A percentile compares a stretch with the other conserved stretches of the same genome.
Conservation (phyloP, 2,113 vertebrate genomes). For the Harpagus bidentatus region DNA sequence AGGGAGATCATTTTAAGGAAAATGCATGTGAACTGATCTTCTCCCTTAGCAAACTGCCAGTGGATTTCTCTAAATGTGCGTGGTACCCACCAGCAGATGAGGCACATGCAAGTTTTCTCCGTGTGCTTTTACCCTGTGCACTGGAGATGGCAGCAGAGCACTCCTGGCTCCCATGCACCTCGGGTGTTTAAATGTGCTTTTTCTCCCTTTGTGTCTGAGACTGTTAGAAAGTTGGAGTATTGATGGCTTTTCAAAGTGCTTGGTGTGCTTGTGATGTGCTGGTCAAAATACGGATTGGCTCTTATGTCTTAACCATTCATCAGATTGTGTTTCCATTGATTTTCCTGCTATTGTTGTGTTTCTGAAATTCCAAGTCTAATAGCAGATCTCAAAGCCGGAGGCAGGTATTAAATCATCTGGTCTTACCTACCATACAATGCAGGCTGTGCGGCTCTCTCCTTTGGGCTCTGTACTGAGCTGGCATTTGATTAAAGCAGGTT, state of each 20-base stretch:
- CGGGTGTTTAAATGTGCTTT: not conserved
- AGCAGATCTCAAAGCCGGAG: not conserved
- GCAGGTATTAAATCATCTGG: not conserved
- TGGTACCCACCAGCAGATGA: not conserved
- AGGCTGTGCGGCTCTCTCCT: not conserved
- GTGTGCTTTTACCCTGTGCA: not conserved
- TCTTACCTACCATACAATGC: not conserved
- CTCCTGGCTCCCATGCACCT: not conserved
- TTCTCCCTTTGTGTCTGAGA: not conserved
- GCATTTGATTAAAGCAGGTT: not conserved
- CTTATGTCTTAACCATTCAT: not conserved
- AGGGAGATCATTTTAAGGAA: not conserved
- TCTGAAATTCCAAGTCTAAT: not conserved
- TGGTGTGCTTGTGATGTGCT: not conserved
- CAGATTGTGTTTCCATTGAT: not conserved
- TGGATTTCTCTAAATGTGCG: rapidly evolving
- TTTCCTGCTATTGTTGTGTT: not conserved
- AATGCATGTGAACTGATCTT: rapidly evolving
- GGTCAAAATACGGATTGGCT: not conserved
- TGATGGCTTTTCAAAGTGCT: not conserved
- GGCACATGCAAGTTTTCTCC: rapidly evolving
- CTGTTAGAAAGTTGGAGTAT: not conserved
- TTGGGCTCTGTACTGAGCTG: not conserved
- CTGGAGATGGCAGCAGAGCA: conserved; percentile 39
- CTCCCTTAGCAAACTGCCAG: not conserved